phyloP scores from a whole-genome alignment of 2,888 invertebrate genomes.

The Blastobasis adustella region DNA sequence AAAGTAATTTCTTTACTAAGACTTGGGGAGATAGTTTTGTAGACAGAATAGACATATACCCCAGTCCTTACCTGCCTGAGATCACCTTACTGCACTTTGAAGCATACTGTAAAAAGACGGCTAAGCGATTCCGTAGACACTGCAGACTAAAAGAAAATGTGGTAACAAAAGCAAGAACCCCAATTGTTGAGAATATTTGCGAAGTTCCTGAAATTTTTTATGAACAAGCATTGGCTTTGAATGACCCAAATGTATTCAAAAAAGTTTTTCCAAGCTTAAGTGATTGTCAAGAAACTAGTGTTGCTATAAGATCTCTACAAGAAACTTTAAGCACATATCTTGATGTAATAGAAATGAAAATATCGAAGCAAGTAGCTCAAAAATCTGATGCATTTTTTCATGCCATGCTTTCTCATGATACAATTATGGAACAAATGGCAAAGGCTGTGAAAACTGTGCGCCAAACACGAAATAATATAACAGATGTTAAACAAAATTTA shows the following conservation, averaged over 20 bases:
- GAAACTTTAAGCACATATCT: constrained; percentile 95
- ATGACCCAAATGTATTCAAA: constrained; percentile 86
- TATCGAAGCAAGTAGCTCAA: constrained; percentile 93
- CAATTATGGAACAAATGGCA: constrained; percentile 95
- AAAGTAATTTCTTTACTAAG: constrained; percentile 94
- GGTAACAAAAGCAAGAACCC: constrained; percentile 52
- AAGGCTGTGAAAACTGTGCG: constrained; percentile 86
- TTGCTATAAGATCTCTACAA: constrained; percentile 83
- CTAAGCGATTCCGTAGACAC: constrained; percentile 78
- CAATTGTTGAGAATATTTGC: constrained; percentile 70
- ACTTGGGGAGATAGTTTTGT: constrained; percentile 98
- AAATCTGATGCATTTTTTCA: constrained; percentile 98
- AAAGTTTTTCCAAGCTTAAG: constrained; percentile 86
- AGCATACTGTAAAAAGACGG: constrained; percentile 86
- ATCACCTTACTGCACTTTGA: constrained; percentile 90
- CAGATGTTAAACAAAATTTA: constrained; percentile 83
- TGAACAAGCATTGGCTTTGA: constrained; percentile 84
- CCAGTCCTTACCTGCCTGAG: constrained; percentile 88
- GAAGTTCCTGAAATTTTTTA: constrained; percentile 91
- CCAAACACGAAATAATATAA: constrained; percentile 82
- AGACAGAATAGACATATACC: constrained; percentile 84
- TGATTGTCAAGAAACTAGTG: constrained; percentile 72
- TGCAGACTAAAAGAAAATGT: constrained; percentile 68
- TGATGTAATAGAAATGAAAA: constrained; percentile 95
- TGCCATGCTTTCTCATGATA: constrained; percentile 98